These are phyloP conservation scores for Xenops minutus DNA, from an alignment of 2,797 vertebrate species.

Conservation along the genomic window DNA sequence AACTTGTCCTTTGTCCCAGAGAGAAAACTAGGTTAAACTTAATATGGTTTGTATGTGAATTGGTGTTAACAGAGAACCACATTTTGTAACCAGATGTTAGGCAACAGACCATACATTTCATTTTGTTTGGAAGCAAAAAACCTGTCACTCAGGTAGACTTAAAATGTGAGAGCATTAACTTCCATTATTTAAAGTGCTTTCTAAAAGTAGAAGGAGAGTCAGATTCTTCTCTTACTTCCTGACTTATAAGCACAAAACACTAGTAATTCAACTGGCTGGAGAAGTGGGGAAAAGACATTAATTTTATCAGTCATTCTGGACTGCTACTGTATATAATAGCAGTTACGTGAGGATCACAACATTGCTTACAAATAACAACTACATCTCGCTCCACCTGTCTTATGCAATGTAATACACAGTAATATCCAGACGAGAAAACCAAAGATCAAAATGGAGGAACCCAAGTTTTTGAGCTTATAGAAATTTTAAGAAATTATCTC, in stretches of 20 bases:
- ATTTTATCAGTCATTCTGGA: not conserved
- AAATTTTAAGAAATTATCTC: not conserved
- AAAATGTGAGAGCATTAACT: not conserved
- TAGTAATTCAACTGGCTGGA: not conserved
- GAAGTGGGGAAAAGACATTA: not conserved
- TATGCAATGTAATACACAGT: not conserved
- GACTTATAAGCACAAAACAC: not conserved
- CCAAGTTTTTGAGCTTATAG: not conserved
- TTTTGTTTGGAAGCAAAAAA: not conserved
- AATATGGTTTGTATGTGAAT: not conserved
- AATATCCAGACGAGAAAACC: not conserved
- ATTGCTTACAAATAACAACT: not conserved
- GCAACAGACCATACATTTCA: not conserved
- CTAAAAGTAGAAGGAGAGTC: not conserved
- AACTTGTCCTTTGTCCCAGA: constrained; percentile 32
- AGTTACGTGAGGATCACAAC: not conserved
- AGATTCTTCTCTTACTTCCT: not conserved
- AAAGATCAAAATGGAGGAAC: not conserved
- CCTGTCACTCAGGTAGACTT: not conserved
- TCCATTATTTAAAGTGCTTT: not conserved
- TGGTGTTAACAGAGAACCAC: not conserved
- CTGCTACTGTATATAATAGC: not conserved
- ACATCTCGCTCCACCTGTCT: not conserved
- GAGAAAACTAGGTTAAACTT: constrained; percentile 46
- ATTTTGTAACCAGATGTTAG: constrained; percentile 14